Evolutionary conservation across 2,797 vertebrate genomes (phyloP), one percentile per base, ranked within the genome.

Genomic region (Paedocypris micromegethes): DNA sequence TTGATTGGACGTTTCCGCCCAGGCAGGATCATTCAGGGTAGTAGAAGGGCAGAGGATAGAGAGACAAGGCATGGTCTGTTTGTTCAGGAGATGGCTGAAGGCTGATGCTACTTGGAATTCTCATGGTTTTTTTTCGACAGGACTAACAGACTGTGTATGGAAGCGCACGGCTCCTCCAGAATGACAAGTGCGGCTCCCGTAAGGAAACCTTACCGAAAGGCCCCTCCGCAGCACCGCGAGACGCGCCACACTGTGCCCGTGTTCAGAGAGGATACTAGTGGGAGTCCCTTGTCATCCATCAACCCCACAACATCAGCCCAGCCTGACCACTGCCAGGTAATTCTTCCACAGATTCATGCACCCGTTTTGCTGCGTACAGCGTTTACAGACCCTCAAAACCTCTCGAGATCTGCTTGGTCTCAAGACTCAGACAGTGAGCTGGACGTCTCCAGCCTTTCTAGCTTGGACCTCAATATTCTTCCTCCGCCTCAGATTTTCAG

Each of bases 201-300:
- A 56, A 93, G 94, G 88, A 98, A 98, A 87, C 96, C 96, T 37
- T 98, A 98, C 81, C 93, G 96, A 2, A 97, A 97, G 89, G 96
- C 96, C 0, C 96, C 96, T 0, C 96, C 94, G 0, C 94, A 98
- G 87, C 96, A 98, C 63, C 93, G 96, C 0, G 96, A 98, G 86
- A 82, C 90, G 1, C 92, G 94, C 6, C 90, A 91, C 3, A 83
- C 87, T 72, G 78, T 81, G 39, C 83, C 88, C 54, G 81, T 83
- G 66, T 85, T 90, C 73, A 84, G 78, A 9, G 91, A 90, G 0
- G 88, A 92, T 75, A 85, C 87, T 75, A 86, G 87, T 52, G 86
- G 88, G 44, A 83, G 84, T 57, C 61, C 77, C 38, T 66, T 75
- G 5, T 75, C 80, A 1, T 60, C 71, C 4, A 46, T 73, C 74